Evolutionary conservation across 92 coral and sea anemone species (phyloP).

Genomic region (Umimayanthus chanpuru): DNA sequence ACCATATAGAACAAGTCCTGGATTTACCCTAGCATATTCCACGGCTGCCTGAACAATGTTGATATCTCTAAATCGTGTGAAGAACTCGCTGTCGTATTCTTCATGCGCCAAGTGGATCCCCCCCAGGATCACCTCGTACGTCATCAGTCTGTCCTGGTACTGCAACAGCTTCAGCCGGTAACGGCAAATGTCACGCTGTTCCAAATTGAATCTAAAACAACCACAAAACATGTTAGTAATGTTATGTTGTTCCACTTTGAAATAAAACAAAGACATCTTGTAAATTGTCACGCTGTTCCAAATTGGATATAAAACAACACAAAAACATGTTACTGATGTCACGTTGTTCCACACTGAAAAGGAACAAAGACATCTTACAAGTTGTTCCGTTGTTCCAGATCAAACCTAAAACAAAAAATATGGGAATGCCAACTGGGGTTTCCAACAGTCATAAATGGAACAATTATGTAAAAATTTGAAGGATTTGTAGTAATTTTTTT

Average conservation of each 20-base stretch:
- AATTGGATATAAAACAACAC: conserved; percentile 66
- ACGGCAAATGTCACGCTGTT: conserved; percentile 95
- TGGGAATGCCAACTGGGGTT: too few species aligned
- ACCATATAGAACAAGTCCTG: background rate
- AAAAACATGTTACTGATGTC: background rate
- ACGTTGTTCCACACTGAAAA: background rate
- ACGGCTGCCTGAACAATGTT: conserved; percentile 91
- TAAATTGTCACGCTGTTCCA: conserved; percentile 88
- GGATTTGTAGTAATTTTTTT: too few species aligned
- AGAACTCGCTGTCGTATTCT: conserved; percentile 81
- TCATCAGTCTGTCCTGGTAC: conserved; percentile 90
- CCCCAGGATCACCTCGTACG: conserved; percentile 89
- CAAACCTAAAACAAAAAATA: conserved; percentile 54
- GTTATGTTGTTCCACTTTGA: background rate
- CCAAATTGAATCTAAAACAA: conserved; percentile 79
- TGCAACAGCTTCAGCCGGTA: conserved; percentile 91
- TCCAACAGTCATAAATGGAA: too few species aligned
- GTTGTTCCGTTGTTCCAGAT: conserved; percentile 85
- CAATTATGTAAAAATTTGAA: too few species aligned
- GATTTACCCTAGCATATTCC: conserved; percentile 89
- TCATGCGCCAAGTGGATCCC: conserved; percentile 89
- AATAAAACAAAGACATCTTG: background rate
- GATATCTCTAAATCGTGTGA: conserved; percentile 86
- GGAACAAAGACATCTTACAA: background rate
- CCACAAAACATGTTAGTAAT: background rate